These are phyloP conservation scores for Pangasius larnaudii DNA, from an alignment of 2,797 vertebrate genomes.

Conservation along the genomic window DNA sequence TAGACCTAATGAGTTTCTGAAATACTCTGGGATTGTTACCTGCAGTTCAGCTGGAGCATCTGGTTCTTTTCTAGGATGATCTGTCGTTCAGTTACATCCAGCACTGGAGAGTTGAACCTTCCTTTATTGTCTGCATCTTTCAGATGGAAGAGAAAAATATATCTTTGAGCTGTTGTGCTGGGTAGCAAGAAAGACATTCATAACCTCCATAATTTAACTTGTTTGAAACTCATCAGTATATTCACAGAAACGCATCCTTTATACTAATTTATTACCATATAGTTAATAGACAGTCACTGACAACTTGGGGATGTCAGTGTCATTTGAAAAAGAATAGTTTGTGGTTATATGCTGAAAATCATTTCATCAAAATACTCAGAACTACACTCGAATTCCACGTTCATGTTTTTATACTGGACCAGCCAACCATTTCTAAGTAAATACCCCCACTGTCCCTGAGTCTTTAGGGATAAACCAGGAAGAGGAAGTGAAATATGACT, in stretches of 20 bases:
- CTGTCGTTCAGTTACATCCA: slow-evolving; percentile 82
- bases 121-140: slow-evolving; percentile 82
- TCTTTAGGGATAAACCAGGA: background rate
- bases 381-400: background rate
- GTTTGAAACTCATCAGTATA: background rate
- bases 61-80: slow-evolving; percentile 84
- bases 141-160: slow-evolving; percentile 63
- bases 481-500: background rate
- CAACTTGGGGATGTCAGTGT: too few relatives aligned
- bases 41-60: slow-evolving; percentile 88
- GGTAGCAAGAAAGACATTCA: background rate
- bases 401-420: background rate
- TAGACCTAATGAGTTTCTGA: background rate
- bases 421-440: background rate
- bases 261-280: background rate
- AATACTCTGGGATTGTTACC: slow-evolving; percentile 75
- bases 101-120: slow-evolving; percentile 81
- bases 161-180: slow-evolving; percentile 4
- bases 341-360: background rate
- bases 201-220: background rate
- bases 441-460: background rate
- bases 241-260: background rate
- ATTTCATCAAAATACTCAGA: background rate
- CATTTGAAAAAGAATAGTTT: background rate
- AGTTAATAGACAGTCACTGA: background rate